These are phyloP conservation scores for Papio anubis DNA, from an alignment of 2,113 vertebrate species.

Conservation along the genomic window DNA sequence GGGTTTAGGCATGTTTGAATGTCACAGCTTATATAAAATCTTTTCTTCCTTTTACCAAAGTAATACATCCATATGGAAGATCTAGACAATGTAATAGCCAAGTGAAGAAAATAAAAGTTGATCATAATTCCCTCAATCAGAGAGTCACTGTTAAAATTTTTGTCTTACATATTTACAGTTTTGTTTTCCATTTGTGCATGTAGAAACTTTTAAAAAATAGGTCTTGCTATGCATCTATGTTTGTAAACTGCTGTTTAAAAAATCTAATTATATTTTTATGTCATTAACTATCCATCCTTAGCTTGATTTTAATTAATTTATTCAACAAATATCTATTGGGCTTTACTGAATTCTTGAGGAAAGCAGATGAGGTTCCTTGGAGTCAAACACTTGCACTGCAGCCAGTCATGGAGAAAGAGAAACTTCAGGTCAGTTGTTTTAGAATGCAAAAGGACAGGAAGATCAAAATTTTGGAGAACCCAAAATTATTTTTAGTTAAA, in stretches of 20 bases:
- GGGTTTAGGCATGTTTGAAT: background rate
- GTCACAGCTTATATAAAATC: background rate
- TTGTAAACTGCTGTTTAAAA: background rate
- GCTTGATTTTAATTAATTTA: background rate
- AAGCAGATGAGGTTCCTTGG: background rate
- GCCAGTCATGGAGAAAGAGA: background rate
- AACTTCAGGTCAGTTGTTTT: background rate
- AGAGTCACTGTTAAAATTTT: background rate
- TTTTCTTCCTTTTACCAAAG: background rate
- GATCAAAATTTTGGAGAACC: background rate
- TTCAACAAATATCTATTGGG: background rate
- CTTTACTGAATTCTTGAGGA: background rate
- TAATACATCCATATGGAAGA: background rate
- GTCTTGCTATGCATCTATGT: background rate
- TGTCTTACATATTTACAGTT: background rate
- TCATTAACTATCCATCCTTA: background rate
- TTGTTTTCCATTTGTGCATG: background rate
- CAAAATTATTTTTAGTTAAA: background rate
- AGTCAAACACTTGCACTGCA: background rate
- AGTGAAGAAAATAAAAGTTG: background rate
- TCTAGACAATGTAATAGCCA: background rate
- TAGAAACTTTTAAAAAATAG: background rate
- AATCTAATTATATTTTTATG: background rate
- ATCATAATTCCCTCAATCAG: background rate
- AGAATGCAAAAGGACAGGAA: background rate